Percentiles rank a stretch among this genome's conserved stretches.
Evolutionary conservation across 2,113 vertebrate genomes (phyloP).

Genomic region (Emberiza fucata): DNA sequence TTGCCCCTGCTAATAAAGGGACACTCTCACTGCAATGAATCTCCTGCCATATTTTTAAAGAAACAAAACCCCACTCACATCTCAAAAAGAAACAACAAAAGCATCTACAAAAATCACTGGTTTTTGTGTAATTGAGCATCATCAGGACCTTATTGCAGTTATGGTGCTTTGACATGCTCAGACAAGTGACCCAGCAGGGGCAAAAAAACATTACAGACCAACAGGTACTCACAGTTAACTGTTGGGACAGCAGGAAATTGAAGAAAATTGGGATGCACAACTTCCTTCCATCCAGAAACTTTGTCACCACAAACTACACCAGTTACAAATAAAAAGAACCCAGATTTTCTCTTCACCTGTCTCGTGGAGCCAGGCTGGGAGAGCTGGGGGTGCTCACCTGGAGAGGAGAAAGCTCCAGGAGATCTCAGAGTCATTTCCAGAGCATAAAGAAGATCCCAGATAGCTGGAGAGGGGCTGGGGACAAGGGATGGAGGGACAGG

Average conservation of each 20-base stretch:
- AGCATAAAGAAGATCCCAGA: not conserved
- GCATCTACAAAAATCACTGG: not conserved
- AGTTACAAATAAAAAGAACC: not conserved
- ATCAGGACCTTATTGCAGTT: not conserved
- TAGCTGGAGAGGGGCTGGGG: not conserved
- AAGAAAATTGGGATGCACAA: not conserved
- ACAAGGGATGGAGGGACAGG: not conserved
- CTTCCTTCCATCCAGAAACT: not conserved
- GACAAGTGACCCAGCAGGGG: not conserved
- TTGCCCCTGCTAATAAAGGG: not conserved
- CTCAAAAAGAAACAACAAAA: not conserved
- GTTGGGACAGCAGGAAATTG: not conserved
- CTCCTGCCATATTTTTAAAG: not conserved
- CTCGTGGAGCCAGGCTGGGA: not conserved
- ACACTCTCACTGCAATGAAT: not conserved
- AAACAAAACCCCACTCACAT: not conserved
- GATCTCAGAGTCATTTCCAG: not conserved
- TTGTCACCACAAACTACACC: not conserved
- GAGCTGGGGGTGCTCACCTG: not conserved
- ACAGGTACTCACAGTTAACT: not conserved
- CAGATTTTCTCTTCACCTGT: not conserved
- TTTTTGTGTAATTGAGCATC: conserved; percentile 9
- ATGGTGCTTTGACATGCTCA: not conserved
- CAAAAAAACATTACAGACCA: not conserved
- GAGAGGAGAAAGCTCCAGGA: not conserved